Percentiles rank a stretch among this genome's conserved stretches.
phyloP scores from a whole-genome alignment of 2,888 invertebrate species.

The Philhelius pedissequus region DNA sequence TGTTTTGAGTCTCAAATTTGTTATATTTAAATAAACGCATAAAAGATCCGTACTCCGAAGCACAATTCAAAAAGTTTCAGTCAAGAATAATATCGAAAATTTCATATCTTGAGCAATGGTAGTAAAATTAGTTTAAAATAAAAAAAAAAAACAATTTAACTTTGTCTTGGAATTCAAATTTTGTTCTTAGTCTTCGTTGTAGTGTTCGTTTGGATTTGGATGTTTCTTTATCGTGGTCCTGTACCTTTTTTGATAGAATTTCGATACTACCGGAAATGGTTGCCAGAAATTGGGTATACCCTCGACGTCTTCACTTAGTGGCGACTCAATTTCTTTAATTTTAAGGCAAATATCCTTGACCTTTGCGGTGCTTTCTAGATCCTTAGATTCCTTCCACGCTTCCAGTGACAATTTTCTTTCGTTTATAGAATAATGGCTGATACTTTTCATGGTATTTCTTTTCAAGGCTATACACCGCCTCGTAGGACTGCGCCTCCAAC shows the following conservation, averaged over 20 bases:
- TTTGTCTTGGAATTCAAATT: no score
- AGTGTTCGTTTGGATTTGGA: no score
- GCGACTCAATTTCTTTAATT: constrained; percentile 79
- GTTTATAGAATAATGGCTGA: constrained; percentile 76
- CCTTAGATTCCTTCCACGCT: constrained; percentile 89
- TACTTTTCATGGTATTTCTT: constrained; percentile 77
- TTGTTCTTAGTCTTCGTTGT: no score
- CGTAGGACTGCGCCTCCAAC: constrained; percentile 96
- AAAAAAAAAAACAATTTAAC: no score
- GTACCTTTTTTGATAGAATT: constrained; percentile 95
- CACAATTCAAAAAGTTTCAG: no score
- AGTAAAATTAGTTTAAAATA: no score
- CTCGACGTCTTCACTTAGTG: constrained; percentile 94
- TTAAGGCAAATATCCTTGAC: constrained; percentile 76
- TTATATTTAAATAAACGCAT: no score
- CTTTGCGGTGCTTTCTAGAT: constrained; percentile 82
- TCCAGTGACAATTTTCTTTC: constrained; percentile 75
- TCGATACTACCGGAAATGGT: constrained; percentile 91
- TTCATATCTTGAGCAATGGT: no score
- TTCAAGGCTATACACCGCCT: constrained; percentile 83
- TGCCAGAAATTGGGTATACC: constrained; percentile 93
- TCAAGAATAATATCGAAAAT: no score
- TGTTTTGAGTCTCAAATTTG: no score
- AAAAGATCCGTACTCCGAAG: no score
- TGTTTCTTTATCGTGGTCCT: constrained; percentile 86